phyloP scores from a whole-genome alignment of 2,113 vertebrate genomes.

The Rhizomys pruinosus region DNA sequence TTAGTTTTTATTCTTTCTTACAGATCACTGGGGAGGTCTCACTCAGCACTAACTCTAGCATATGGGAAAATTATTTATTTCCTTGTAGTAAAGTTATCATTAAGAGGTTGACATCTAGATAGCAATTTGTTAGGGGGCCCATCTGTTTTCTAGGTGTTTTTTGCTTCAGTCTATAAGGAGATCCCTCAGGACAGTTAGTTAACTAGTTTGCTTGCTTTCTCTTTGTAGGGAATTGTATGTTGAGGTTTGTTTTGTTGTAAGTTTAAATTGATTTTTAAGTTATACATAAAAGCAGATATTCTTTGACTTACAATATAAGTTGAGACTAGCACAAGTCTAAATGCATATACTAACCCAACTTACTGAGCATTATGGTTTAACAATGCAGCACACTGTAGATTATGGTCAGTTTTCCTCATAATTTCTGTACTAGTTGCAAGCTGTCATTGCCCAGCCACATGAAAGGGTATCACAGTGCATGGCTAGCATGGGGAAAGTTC shows the following conservation, averaged over 20 bases:
- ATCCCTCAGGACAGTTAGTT: background rate
- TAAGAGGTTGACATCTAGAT: background rate
- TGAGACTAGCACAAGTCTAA: background rate
- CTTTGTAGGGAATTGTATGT: background rate
- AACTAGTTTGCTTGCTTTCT: background rate
- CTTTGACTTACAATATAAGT: background rate
- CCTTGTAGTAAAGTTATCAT: background rate
- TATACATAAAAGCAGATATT: background rate
- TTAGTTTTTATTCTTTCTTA: slow-evolving; percentile 22
- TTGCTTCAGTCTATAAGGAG: background rate
- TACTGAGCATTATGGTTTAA: background rate
- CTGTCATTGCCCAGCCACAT: background rate
- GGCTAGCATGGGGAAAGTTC: no score
- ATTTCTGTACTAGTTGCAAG: background rate
- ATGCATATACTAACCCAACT: background rate
- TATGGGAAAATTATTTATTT: background rate
- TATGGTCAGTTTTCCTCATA: background rate
- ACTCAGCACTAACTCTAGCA: background rate
- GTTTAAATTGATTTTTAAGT: background rate
- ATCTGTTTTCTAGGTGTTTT: background rate
- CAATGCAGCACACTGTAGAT: background rate
- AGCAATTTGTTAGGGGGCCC: background rate
- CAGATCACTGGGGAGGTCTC: background rate
- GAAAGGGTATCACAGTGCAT: background rate
- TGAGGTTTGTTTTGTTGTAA: background rate